Evolutionary conservation across 2,113 vertebrate genomes (phyloP).

Genomic region (Melierax canorus): DNA sequence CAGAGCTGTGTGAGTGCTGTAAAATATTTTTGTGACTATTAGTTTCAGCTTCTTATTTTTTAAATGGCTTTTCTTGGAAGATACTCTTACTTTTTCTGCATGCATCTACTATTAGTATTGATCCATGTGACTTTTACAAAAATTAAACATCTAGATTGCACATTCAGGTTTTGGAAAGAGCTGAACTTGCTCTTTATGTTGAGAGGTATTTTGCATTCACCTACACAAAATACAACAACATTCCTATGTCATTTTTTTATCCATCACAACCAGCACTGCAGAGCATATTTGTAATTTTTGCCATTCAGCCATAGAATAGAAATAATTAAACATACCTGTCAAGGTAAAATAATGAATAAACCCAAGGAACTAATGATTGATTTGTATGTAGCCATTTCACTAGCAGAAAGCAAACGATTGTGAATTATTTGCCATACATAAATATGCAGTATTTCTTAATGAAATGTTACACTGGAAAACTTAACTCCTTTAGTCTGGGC

Average conservation of each 20-base stretch:
- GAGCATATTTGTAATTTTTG: not conserved
- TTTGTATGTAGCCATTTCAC: not conserved
- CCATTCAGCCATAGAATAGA: not conserved
- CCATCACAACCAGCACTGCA: not conserved
- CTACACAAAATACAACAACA: not conserved
- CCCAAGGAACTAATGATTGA: not conserved
- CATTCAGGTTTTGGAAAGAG: slow-evolving; percentile 31
- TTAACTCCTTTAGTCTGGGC: not conserved
- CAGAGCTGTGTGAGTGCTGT: not conserved
- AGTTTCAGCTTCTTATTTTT: slow-evolving; percentile 11
- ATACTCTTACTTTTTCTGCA: not conserved
- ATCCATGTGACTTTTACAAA: slow-evolving; percentile 7
- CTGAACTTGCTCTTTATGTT: slow-evolving; percentile 1
- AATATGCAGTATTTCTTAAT: not conserved
- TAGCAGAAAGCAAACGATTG: not conserved
- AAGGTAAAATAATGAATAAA: slow-evolving; percentile 24
- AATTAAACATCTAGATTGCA: not conserved
- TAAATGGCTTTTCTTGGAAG: slow-evolving; percentile 30
- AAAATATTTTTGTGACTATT: not conserved
- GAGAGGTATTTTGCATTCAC: not conserved
- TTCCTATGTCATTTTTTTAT: not conserved
- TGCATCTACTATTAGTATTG: not conserved
- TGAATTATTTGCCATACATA: not conserved
- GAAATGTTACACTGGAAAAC: not conserved
- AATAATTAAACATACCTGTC: slow-evolving; percentile 10